Evolutionary conservation across 1,140 invertebrate species (phyloP), one percentile per base, ranked within the genome.

Genomic region (Nephila pilipes): DNA sequence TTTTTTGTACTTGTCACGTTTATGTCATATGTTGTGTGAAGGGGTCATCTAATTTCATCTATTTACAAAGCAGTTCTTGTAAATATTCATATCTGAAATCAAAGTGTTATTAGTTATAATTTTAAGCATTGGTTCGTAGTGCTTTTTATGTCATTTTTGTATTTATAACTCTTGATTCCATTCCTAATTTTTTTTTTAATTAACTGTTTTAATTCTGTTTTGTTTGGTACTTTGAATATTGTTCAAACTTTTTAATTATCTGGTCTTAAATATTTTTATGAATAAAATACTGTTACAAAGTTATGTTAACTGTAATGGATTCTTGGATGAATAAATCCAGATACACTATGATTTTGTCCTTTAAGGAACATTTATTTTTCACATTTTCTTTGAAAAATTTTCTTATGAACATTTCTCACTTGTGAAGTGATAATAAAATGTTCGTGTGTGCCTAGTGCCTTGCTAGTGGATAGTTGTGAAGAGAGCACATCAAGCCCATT

Each of bases 1-100:
- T 81, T 81, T 60, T 46, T 81, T 54, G n/a, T 81, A 81, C 46
- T 46, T 81, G 80, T 54, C 80, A 81, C 69, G 32, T 75, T 75
- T 75, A 75, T 32, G 29, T 18, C 32, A 75, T 32, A 32, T 75
- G 5, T 32, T 36, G 18, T 75, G 69, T 75, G 69, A 75, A 36
- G n/a, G 25, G 29, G 2, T 75, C 69, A 75, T 75, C 69, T 2
- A 29, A 32, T 75, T 75, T 75, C 65, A 75, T 75, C 29, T 75
- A 25, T 75, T 32, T 75, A 32, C 25, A 3, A 36, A 75, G 32
- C 3, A 75, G 25, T 75, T 75, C 69, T 36, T 75, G 69, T 75
- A 75, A 75, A 75, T 75, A 75, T 75, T 36, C 69, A 75, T 75
- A 75, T 75, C 10, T 75, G 29, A 29, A 75, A 32, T 75, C 69